phyloP scores from a whole-genome alignment of 2,113 vertebrate species.

The Orthochromis malagaraziensis region DNA sequence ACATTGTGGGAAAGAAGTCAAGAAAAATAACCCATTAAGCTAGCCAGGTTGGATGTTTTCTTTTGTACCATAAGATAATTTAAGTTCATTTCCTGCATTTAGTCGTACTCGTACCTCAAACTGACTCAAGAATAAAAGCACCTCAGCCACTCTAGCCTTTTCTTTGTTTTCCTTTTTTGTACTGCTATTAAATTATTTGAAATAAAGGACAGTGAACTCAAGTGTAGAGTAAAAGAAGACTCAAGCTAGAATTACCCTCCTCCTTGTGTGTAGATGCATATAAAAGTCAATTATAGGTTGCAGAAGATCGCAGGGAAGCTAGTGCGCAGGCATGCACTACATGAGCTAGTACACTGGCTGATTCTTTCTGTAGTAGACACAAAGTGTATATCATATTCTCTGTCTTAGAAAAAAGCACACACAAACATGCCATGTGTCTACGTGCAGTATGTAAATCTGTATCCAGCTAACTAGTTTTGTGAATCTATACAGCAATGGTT shows the following conservation, averaged over 20 bases:
- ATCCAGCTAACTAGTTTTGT: not conserved
- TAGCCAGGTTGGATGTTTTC: not conserved
- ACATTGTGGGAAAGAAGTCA: slow-evolving; percentile 1
- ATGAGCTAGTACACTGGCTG: not conserved
- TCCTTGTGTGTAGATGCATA: not conserved
- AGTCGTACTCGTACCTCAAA: not conserved
- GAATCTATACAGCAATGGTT: not conserved
- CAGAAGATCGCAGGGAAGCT: not conserved
- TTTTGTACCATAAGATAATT: not conserved
- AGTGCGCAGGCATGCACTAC: not conserved
- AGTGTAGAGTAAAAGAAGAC: not conserved
- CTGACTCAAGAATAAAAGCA: not conserved
- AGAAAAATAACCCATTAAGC: not conserved
- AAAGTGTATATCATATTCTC: not conserved
- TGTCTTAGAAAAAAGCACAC: not conserved
- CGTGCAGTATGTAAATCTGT: not conserved
- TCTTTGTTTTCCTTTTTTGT: not conserved
- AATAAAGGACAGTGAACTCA: not conserved
- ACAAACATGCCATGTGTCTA: not conserved
- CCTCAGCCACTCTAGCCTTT: not conserved
- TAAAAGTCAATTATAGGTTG: not conserved
- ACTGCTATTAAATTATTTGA: not conserved
- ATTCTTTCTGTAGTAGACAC: not conserved
- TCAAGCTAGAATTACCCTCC: not conserved
- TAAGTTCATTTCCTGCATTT: not conserved